These are phyloP conservation scores for Gallinago paraguaiae DNA, from an alignment of 2,113 vertebrate genomes.

Conservation along the genomic window DNA sequence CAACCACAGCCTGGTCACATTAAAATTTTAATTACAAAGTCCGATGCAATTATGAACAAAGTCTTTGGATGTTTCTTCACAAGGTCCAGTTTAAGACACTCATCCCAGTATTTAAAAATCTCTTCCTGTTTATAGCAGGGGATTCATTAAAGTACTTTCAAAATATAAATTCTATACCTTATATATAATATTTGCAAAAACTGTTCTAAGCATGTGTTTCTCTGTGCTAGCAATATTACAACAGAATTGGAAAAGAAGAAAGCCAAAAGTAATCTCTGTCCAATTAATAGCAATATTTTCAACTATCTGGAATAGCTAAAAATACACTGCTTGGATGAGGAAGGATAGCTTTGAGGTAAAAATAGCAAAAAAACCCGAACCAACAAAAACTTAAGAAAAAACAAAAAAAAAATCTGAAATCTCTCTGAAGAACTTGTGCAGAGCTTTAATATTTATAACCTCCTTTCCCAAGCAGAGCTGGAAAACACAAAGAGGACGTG, in stretches of 20 bases:
- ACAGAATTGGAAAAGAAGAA: background rate
- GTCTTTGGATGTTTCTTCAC: background rate
- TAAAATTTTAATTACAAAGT: constrained; percentile 53
- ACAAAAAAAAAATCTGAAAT: background rate
- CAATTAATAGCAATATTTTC: constrained; percentile 25
- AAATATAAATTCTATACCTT: background rate
- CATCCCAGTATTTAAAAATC: background rate
- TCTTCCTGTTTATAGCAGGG: background rate
- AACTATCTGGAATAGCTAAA: constrained; percentile 9
- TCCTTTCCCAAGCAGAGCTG: background rate
- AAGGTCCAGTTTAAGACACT: background rate
- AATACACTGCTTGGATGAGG: constrained; percentile 11
- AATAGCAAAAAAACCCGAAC: background rate
- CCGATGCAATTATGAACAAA: constrained; percentile 35
- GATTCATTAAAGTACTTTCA: background rate
- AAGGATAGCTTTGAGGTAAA: constrained; percentile 22
- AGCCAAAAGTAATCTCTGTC: constrained; percentile 1
- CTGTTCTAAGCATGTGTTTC: background rate
- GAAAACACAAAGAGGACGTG: background rate
- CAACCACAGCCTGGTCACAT: constrained; percentile 52
- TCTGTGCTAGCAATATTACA: background rate
- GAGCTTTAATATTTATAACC: constrained; percentile 31
- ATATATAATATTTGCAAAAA: background rate
- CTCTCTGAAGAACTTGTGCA: background rate
- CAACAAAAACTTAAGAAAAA: constrained; percentile 1